phyloP scores from a whole-genome alignment of 2,888 invertebrate species.

The Tineola bisselliella region DNA sequence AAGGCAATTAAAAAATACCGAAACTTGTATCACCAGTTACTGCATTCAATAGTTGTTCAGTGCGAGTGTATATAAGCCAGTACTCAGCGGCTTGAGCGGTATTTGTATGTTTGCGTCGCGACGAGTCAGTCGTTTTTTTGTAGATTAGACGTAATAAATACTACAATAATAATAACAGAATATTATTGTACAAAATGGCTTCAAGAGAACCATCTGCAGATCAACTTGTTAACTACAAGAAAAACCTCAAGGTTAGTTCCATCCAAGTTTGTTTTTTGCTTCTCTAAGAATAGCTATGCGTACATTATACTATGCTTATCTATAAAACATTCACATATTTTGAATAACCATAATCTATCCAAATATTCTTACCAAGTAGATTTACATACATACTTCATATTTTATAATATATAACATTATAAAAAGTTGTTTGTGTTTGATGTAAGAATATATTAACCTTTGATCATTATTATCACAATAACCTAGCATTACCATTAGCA shows the following conservation, averaged over 20 bases:
- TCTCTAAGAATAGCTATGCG: not conserved
- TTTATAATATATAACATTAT: not conserved
- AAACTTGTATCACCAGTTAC: not conserved
- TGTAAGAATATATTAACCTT: not conserved
- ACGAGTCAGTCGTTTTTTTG: conserved; percentile 12
- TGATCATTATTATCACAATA: conserved; percentile 9
- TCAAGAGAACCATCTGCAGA: conserved; percentile 14
- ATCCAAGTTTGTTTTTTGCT: not conserved
- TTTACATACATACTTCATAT: too few relatives aligned
- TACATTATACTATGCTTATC: too few relatives aligned
- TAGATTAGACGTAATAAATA: not conserved
- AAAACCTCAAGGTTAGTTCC: conserved; percentile 12
- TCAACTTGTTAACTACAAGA: conserved; percentile 15
- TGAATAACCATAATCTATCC: too few relatives aligned
- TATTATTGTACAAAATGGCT: conserved; percentile 12
- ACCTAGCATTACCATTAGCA: not conserved
- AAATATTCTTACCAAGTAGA: not conserved
- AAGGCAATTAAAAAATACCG: not conserved
- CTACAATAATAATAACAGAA: not conserved
- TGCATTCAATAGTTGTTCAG: conserved; percentile 38
- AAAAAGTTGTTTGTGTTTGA: not conserved
- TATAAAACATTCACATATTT: too few relatives aligned
- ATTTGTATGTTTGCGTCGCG: conserved; percentile 20
- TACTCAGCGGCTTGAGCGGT: conserved; percentile 23
- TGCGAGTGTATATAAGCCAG: conserved; percentile 43